Conservation (phyloP, 1,140 invertebrate genomes). For the Hirudo medicinalis region DNA sequence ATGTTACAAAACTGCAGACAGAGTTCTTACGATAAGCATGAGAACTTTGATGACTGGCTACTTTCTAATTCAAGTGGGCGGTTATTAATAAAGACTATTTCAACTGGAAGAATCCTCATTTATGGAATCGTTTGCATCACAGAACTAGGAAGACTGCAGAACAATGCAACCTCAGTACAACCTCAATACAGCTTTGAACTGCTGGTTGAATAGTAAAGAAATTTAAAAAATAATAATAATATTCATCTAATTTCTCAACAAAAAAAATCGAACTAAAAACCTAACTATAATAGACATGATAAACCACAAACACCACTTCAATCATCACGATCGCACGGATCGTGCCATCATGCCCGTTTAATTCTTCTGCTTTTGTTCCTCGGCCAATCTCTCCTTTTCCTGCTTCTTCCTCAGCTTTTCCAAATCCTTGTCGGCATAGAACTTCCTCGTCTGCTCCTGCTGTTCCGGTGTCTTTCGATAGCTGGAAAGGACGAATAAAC, state of each 20-base stretch:
- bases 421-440: conserved; percentile 17
- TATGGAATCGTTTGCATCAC: no score
- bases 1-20: no score
- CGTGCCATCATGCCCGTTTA: no score
- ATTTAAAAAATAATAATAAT: conserved; percentile 2
- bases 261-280: not conserved
- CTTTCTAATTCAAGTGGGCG: no score
- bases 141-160: no score
- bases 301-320: not conserved
- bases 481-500: not conserved
- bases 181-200: no score
- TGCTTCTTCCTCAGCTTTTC: conserved; percentile 12
- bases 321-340: not conserved
- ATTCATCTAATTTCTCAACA: not conserved
- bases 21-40: no score
- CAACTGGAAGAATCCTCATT: no score
- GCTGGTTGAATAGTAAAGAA: no score
- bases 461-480: conserved; percentile 21
- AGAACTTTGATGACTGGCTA: no score
- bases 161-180: no score
- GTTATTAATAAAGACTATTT: no score
- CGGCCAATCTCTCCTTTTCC: conserved; percentile 13
- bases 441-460: conserved; percentile 20
- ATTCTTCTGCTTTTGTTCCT: not conserved
- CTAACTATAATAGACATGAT: not conserved